Evolutionary conservation across 2,888 invertebrate species (phyloP).

Genomic region (Calliopum simillimum): DNA sequence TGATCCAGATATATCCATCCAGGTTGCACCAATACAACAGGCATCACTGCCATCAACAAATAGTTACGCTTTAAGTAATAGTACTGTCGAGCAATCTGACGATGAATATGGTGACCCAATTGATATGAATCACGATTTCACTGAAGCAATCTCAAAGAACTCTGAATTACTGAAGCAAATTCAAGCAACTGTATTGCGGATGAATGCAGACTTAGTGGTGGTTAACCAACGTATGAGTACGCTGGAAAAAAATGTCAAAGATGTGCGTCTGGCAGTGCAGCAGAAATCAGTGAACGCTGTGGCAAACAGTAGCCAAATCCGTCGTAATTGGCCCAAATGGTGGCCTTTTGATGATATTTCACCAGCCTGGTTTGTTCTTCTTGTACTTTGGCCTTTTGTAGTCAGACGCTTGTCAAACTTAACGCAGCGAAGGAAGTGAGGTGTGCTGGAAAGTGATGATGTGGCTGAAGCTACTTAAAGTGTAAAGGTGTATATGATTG

Average conservation of each 20-base stretch:
- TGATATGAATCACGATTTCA: conserved; percentile 71
- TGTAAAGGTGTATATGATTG: not conserved
- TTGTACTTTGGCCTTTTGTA: conserved; percentile 65
- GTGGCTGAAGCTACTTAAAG: not conserved
- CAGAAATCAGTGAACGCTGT: conserved; percentile 14
- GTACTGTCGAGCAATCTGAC: conserved; percentile 65
- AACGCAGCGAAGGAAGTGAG: conserved; percentile 43
- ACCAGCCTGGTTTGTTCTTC: conserved; percentile 63
- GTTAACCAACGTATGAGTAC: conserved; percentile 60
- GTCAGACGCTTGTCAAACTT: conserved; percentile 53
- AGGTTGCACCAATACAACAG: conserved; percentile 8
- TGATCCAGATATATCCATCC: not conserved
- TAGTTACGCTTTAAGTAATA: conserved; percentile 42
- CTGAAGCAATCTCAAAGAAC: conserved; percentile 57
- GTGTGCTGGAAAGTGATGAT: not conserved
- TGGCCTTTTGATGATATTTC: conserved; percentile 75
- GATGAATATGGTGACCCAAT: conserved; percentile 87
- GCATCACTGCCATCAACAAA: not conserved
- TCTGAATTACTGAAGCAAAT: conserved; percentile 61
- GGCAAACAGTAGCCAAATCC: conserved; percentile 29
- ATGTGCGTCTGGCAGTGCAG: conserved; percentile 52
- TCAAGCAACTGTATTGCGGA: conserved; percentile 58
- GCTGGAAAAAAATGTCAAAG: conserved; percentile 59
- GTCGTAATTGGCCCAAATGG: conserved; percentile 67
- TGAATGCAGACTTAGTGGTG: conserved; percentile 61